Base-by-base conservation (phyloP, 1,140 invertebrate species). In the Drosophila pseudoobscura region DNA sequence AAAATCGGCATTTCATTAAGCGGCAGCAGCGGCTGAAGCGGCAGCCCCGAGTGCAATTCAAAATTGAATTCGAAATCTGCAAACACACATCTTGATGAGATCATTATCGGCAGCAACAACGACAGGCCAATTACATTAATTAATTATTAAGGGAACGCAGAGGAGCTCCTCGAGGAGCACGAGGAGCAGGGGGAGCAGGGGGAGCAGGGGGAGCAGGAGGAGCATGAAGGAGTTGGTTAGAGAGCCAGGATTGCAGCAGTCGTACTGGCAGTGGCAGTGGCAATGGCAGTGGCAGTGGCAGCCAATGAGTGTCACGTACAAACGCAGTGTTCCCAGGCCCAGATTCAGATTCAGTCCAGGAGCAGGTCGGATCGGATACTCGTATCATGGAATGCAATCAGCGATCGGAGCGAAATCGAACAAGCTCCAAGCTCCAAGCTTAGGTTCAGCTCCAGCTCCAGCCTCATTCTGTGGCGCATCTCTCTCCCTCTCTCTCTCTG, bases 41-140 rank as follows among this genome's bases (percentile, higher is more conserved):
- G n/a, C 11, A 4, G 15, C 11, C 24, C 44, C 59, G 63, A 70
- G 57, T 58, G 78, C 75, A 88, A 80, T 85, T 78, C 76, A 83
- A 88, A 87, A 87, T 87, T 88, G 70, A 83, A 87, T 88, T 79
- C 78, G 83, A 83, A 88, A 88, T 88, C 78, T 68, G 69, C 57
- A 77, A 82, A 73, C 75, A 87, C 83, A 87, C 70, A 90, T 90
- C 87, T 89, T 75, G 87, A 82, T 89, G 80, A 79, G 87, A 90
- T 89, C 80, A 89, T 89, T 89, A 87, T 89, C 87, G 76, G 70
- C 55, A 55, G 58, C 66, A 75, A 89, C 87, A 90, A 90, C 87
- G 87, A 90, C 87, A 90, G 87, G 80, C 87, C 87, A 90, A 89
- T 89, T 89, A 89, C 87, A 89, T 89, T 89, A 89, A 89, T 89